These are phyloP conservation scores for Pelosia muscerda DNA, from an alignment of 2,888 invertebrate genomes.

Conservation along the genomic window DNA sequence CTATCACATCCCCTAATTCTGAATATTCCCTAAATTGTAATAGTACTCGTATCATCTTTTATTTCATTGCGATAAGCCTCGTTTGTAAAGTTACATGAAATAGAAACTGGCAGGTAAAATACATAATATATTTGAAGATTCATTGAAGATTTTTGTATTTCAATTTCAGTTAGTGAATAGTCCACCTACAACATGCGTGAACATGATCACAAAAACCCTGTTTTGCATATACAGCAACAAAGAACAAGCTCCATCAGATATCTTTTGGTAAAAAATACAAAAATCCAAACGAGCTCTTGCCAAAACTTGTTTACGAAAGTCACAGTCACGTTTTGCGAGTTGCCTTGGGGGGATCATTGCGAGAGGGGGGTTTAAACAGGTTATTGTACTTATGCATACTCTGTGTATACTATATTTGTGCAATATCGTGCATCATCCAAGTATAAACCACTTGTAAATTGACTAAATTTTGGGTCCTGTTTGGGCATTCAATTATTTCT, in stretches of 20 bases:
- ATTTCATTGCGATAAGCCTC: neutral
- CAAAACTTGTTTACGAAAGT: conserved; percentile 60
- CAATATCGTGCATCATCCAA: conserved; percentile 43
- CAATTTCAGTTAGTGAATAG: neutral
- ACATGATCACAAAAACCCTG: conserved; percentile 29
- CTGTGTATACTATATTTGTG: conserved; percentile 26
- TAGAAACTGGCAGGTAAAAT: neutral
- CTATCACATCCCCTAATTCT: neutral
- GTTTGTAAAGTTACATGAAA: too few species aligned
- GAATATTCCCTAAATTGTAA: neutral
- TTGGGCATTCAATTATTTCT: conserved; percentile 40
- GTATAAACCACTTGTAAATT: conserved; percentile 46
- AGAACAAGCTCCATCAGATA: conserved; percentile 53
- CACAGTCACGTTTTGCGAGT: conserved; percentile 58
- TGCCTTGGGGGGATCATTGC: conserved; percentile 36
- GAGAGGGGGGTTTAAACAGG: conserved; percentile 42
- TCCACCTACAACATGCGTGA: conserved; percentile 8
- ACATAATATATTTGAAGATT: neutral
- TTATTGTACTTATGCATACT: conserved; percentile 23
- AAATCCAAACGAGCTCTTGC: conserved; percentile 46
- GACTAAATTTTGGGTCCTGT: conserved; percentile 38
- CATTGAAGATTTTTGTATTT: neutral
- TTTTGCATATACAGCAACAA: conserved; percentile 51
- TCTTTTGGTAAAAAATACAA: conserved; percentile 42
- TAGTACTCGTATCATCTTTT: neutral